These are phyloP conservation scores for Icerya purchasi DNA, from an alignment of 2,888 invertebrate species.

Conservation along the genomic window DNA sequence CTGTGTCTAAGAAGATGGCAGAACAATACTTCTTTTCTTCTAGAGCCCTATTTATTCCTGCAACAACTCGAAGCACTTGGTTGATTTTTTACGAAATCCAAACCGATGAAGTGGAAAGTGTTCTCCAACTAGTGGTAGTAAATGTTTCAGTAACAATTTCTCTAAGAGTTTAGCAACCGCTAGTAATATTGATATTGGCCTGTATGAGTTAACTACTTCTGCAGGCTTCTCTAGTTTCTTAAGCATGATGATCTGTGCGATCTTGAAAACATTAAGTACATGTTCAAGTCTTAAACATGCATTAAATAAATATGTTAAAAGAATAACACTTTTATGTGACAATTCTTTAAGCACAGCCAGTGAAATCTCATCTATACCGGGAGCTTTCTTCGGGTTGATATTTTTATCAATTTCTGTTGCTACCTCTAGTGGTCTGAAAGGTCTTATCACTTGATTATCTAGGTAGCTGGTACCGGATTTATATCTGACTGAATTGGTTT, in stretches of 20 bases:
- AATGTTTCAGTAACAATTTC: neutral
- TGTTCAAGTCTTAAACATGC: too few species aligned
- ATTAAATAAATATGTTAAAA: neutral
- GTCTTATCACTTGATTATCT: neutral
- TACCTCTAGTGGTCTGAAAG: neutral
- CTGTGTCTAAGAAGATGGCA: neutral
- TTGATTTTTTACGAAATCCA: neutral
- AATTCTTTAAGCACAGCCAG: neutral
- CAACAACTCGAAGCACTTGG: neutral
- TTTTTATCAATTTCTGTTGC: neutral
- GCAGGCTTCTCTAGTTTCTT: neutral
- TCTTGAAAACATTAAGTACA: neutral
- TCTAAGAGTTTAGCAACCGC: neutral
- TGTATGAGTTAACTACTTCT: too few species aligned
- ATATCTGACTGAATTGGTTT: neutral
- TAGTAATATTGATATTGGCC: neutral
- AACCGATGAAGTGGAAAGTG: neutral
- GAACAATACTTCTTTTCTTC: neutral
- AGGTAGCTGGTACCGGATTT: neutral
- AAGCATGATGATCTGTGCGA: neutral
- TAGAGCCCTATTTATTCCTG: neutral
- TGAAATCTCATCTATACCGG: neutral
- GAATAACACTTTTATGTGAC: neutral
- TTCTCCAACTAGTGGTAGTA: too few species aligned
- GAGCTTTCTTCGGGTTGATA: neutral